Percentiles rank a stretch among this genome's conserved stretches.
phyloP scores from a whole-genome alignment of 2,113 vertebrate species.

The Nycticebus coucang region DNA sequence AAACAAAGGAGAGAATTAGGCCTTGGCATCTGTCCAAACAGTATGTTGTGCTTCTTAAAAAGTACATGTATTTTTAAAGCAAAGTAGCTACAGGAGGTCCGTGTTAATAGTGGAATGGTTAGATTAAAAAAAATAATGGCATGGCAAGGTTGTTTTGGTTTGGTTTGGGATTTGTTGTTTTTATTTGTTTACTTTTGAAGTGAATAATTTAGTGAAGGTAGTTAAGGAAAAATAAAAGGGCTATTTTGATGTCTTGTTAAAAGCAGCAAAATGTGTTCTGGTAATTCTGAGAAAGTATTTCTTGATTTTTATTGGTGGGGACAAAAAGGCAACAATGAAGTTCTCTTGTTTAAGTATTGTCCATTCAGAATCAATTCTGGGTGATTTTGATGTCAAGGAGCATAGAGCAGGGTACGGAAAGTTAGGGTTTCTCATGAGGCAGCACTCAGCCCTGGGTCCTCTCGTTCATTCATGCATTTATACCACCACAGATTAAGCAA shows the following conservation, averaged over 20 bases:
- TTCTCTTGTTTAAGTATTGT: neutral
- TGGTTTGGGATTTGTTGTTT: neutral
- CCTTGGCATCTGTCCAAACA: neutral
- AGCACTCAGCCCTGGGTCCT: neutral
- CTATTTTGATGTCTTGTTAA: slow-evolving; percentile 12
- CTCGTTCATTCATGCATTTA: neutral
- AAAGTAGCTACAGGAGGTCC: neutral
- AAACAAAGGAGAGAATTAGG: slow-evolving; percentile 26
- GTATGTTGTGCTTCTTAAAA: neutral
- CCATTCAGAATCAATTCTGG: neutral
- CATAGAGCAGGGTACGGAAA: neutral
- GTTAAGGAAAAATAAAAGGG: neutral
- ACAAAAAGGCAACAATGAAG: neutral
- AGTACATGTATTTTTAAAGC: slow-evolving; percentile 4
- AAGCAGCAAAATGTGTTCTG: neutral
- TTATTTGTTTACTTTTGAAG: slow-evolving; percentile 43
- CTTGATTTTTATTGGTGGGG: neutral
- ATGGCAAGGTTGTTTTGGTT: neutral
- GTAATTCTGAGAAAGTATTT: neutral
- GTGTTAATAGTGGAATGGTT: neutral
- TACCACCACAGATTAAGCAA: neutral
- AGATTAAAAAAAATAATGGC: neutral
- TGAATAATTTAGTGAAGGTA: neutral
- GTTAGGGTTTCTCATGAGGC: neutral
- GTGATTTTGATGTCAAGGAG: neutral